Conservation (phyloP, 2,888 invertebrate species). For the Deilephila elpenor region DNA sequence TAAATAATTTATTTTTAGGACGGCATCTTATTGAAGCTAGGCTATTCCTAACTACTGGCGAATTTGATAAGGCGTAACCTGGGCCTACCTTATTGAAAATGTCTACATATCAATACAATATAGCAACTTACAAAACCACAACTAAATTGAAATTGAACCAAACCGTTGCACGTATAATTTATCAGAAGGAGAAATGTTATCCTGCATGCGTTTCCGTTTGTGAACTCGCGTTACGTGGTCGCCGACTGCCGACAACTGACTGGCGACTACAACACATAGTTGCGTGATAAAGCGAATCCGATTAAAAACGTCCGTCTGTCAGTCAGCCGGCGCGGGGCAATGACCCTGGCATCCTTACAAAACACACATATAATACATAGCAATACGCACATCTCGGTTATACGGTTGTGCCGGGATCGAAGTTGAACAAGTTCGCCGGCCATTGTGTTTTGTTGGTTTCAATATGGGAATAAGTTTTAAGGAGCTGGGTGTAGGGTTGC, state of each 20-base stretch:
- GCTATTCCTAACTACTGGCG: too few species aligned
- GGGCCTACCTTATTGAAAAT: too few species aligned
- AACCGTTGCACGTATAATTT: background rate
- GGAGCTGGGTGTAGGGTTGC: background rate
- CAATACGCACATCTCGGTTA: constrained; percentile 19
- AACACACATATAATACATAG: constrained; percentile 30
- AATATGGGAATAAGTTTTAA: background rate
- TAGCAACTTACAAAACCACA: background rate
- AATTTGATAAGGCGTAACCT: too few species aligned
- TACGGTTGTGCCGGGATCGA: constrained; percentile 19
- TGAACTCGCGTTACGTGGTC: constrained; percentile 7
- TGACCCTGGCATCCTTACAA: constrained; percentile 50
- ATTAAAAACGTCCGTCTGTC: constrained; percentile 49
- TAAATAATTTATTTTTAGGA: too few species aligned
- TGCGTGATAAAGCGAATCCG: constrained; percentile 47
- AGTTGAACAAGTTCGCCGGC: constrained; percentile 16
- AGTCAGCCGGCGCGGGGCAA: constrained; percentile 42
- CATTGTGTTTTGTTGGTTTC: constrained; percentile 1
- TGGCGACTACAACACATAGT: constrained; percentile 31
- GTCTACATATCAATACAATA: too few species aligned
- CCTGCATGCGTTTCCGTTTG: constrained; percentile 10
- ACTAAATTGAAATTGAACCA: background rate
- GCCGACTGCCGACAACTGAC: background rate
- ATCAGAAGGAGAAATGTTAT: constrained; percentile 1
- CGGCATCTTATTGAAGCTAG: too few species aligned